phyloP scores from a whole-genome alignment of 1,140 invertebrate species.

The Drosophila erecta region DNA sequence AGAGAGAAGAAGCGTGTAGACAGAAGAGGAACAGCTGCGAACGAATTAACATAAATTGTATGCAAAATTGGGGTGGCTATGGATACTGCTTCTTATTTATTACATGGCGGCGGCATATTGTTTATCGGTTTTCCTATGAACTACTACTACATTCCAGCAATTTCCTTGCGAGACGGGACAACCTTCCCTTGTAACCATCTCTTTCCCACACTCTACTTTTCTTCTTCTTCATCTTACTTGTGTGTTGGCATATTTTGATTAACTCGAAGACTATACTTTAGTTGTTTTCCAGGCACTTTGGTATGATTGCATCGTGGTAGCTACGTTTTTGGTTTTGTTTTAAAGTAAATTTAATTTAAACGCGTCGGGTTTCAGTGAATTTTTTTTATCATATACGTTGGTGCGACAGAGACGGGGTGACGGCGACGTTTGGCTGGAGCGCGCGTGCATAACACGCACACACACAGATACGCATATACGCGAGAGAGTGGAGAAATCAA shows the following conservation, averaged over 20 bases:
- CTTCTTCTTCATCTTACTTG: conserved; percentile 42
- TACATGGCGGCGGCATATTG: conserved; percentile 48
- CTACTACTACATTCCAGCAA: conserved; percentile 63
- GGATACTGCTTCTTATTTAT: conserved; percentile 47
- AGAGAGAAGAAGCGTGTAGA: conserved; percentile 23
- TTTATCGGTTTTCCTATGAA: conserved; percentile 49
- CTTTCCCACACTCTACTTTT: conserved; percentile 25
- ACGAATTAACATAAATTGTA: conserved; percentile 59
- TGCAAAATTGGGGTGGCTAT: conserved; percentile 54
- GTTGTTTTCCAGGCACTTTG: conserved; percentile 30
- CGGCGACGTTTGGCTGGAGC: conserved; percentile 66
- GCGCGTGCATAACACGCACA: conserved; percentile 76
- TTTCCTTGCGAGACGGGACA: conserved; percentile 35
- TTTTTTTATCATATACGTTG: conserved; percentile 45
- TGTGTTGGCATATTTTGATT: conserved; percentile 53
- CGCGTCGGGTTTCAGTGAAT: conserved; percentile 12
- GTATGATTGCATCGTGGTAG: conserved; percentile 20
- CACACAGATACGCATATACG: conserved; percentile 41
- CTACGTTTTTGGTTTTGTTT: conserved; percentile 5
- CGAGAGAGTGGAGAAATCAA: conserved; percentile 77
- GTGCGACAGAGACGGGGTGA: conserved; percentile 49
- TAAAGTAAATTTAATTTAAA: conserved; percentile 36
- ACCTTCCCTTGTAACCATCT: conserved; percentile 23
- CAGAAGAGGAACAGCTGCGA: conserved; percentile 47
- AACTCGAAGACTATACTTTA: conserved; percentile 27